Conservation (phyloP, 2,888 invertebrate genomes). For the Nasonia oneida region DNA sequence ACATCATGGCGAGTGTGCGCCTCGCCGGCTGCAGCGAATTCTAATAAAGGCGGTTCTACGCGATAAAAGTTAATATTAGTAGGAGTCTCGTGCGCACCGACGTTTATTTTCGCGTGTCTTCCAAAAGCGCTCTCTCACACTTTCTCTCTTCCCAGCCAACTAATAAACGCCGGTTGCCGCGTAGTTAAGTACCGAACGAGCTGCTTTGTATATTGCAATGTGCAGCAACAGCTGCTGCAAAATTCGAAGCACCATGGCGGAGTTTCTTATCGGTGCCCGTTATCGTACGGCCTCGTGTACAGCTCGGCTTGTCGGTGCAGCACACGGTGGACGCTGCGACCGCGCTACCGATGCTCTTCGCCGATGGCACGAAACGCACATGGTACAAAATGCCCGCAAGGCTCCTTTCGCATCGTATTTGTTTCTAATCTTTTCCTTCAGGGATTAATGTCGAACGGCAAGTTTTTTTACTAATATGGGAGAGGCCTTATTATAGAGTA, state of each 20-base stretch:
- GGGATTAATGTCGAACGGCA: neutral
- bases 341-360: neutral
- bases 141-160: neutral
- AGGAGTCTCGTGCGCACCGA: constrained; percentile 31
- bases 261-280: constrained; percentile 36
- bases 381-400: neutral
- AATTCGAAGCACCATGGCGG: neutral
- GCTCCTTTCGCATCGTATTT: neutral
- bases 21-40: neutral
- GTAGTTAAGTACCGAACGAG: neutral
- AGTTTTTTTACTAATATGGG: too few species aligned
- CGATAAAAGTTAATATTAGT: constrained; percentile 68
- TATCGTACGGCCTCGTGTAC: constrained; percentile 16
- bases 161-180: constrained; percentile 17
- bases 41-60: constrained; percentile 47
- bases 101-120: constrained; percentile 31
- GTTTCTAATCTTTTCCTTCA: neutral
- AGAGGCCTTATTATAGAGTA: too few species aligned
- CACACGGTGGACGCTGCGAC: neutral
- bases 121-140: neutral
- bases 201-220: constrained; percentile 19
- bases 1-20: constrained; percentile 2
- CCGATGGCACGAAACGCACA: neutral
- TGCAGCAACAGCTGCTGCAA: neutral
- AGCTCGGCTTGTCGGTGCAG: neutral